These are phyloP conservation scores for Cotesia vestalis DNA, from an alignment of 1,140 invertebrate genomes.

Conservation along the genomic window DNA sequence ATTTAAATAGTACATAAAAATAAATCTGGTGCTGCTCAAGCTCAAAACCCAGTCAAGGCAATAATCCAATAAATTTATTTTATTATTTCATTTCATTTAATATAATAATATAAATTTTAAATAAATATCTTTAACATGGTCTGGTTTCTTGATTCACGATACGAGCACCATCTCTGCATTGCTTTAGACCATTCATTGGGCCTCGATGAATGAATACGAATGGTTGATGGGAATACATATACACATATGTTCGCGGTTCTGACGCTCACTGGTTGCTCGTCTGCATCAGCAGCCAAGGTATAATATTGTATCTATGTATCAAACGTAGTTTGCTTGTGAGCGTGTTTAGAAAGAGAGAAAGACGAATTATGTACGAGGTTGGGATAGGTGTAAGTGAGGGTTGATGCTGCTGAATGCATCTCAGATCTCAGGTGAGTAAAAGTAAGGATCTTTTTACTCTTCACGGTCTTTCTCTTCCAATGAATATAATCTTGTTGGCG, in stretches of 20 bases:
- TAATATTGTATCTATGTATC: conserved; percentile 33
- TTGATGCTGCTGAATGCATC: no score
- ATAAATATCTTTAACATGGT: conserved; percentile 1
- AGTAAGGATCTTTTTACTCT: no score
- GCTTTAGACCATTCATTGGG: conserved; percentile 55
- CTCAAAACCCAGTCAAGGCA: no score
- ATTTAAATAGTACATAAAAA: no score
- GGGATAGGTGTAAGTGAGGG: conserved; percentile 12
- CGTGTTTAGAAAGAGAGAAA: conserved; percentile 42
- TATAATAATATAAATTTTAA: no score
- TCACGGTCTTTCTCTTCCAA: conserved; percentile 14
- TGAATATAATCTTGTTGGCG: conserved; percentile 24
- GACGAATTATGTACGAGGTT: conserved; percentile 44
- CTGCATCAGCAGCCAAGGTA: conserved; percentile 38
- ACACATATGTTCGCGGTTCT: no score
- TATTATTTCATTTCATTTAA: conserved; percentile 8
- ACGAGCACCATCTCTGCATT: conserved; percentile 35
- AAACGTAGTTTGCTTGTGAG: neutral
- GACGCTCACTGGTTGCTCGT: conserved; percentile 39
- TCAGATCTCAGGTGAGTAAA: no score
- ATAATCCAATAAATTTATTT: conserved; percentile 3
- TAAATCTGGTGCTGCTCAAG: no score
- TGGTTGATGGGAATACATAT: conserved; percentile 57
- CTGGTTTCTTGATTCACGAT: conserved; percentile 3
- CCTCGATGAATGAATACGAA: conserved; percentile 61